phyloP scores from a whole-genome alignment of 2,797 vertebrate species.

The Bucorvus abyssinicus region DNA sequence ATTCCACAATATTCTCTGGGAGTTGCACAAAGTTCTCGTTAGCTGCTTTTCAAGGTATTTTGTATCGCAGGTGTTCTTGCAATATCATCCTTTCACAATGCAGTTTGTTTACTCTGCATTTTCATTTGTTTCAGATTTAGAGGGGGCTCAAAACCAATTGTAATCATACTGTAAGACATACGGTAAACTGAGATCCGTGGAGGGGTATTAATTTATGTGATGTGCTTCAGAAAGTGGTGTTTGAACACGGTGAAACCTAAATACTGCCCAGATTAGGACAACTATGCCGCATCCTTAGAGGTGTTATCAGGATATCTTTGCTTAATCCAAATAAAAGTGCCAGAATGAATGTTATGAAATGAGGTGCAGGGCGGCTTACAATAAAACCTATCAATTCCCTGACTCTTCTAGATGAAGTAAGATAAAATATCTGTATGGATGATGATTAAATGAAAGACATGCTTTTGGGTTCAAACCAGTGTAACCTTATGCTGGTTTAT shows the following conservation, averaged over 20 bases:
- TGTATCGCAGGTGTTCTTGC: neutral
- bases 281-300: neutral
- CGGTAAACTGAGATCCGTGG: neutral
- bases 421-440: conserved; percentile 3
- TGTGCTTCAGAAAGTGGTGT: neutral
- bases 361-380: neutral
- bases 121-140: neutral
- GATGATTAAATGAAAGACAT: neutral
- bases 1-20: neutral
- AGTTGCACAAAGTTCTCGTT: neutral
- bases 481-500: conserved; percentile 17
- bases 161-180: neutral
- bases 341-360: neutral
- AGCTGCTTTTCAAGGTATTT: neutral
- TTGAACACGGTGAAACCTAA: neutral
- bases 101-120: neutral
- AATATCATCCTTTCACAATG: neutral
- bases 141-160: neutral
- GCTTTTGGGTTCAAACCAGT: neutral
- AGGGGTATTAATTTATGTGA: neutral
- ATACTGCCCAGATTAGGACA: neutral
- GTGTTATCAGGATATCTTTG: neutral
- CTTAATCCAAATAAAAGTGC: neutral
- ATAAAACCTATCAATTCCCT: neutral
- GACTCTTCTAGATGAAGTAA: neutral